phyloP scores from a whole-genome alignment of 2,888 invertebrate species.

The Xylota segnis region DNA sequence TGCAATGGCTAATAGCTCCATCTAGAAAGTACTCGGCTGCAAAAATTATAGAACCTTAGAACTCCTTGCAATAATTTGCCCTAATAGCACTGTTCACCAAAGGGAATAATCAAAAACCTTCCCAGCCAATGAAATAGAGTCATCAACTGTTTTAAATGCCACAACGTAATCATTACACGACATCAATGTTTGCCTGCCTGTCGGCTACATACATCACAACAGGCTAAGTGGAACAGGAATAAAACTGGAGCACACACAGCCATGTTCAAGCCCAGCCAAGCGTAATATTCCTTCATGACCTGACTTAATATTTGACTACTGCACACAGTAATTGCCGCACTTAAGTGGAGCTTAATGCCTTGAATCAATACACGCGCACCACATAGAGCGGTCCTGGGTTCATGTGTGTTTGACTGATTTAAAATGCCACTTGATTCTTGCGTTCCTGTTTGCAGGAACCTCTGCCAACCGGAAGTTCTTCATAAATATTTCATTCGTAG shows the following conservation, averaged over 20 bases:
- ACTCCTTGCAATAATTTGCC: too few species aligned
- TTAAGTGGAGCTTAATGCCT: constrained; percentile 64
- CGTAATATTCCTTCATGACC: constrained; percentile 24
- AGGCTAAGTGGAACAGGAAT: not conserved
- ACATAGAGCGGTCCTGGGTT: not conserved
- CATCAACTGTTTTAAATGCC: not conserved
- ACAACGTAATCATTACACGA: not conserved
- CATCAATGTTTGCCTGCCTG: not conserved
- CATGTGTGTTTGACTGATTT: constrained; percentile 57
- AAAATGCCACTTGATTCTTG: constrained; percentile 70
- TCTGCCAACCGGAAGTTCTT: constrained; percentile 54
- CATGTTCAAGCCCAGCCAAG: not conserved
- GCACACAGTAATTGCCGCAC: constrained; percentile 69
- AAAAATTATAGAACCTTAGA: too few species aligned
- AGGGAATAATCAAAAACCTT: not conserved
- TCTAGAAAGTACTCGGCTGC: too few species aligned
- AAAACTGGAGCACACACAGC: not conserved
- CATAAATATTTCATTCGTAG: constrained; percentile 62
- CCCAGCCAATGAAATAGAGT: not conserved
- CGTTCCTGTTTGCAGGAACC: constrained; percentile 39
- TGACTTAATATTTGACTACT: constrained; percentile 54
- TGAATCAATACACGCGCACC: constrained; percentile 55
- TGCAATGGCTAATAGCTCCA: too few species aligned
- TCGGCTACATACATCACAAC: not conserved
- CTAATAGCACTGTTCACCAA: not conserved